Evolutionary conservation across 2,797 vertebrate genomes (phyloP).

Genomic region (Sternotherus odoratus): DNA sequence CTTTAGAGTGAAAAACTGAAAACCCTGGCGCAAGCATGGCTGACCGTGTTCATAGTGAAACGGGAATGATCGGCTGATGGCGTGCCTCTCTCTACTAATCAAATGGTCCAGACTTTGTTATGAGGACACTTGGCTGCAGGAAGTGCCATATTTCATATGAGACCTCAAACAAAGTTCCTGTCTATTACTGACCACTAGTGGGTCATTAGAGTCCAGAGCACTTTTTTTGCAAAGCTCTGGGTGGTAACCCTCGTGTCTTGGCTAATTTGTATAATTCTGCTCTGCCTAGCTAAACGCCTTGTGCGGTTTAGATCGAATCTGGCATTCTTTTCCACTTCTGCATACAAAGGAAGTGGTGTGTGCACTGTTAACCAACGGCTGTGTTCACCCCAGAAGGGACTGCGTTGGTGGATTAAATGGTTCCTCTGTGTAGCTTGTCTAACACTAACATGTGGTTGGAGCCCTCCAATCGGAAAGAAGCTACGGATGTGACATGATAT

Average conservation of each 20-base stretch:
- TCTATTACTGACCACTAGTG: background rate
- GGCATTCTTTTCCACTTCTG: background rate
- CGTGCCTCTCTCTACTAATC: background rate
- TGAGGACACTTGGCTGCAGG: background rate
- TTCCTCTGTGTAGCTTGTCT: background rate
- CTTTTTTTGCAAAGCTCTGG: background rate
- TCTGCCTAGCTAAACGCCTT: background rate
- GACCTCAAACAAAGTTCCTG: background rate
- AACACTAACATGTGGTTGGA: background rate
- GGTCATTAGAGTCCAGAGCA: background rate
- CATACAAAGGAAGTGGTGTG: background rate
- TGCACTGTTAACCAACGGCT: background rate
- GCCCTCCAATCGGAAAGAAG: background rate
- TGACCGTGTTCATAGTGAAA: background rate
- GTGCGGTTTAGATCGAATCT: background rate
- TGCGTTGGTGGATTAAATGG: background rate
- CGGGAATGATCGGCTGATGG: background rate
- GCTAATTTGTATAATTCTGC: background rate
- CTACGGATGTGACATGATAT: background rate
- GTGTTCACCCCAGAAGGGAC: background rate
- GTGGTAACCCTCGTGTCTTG: background rate
- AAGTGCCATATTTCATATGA: background rate
- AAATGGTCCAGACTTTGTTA: background rate
- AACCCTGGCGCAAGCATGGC: background rate
- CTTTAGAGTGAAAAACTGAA: background rate